Evolutionary conservation across 2,113 vertebrate genomes (phyloP).

Genomic region (Columba livia): DNA sequence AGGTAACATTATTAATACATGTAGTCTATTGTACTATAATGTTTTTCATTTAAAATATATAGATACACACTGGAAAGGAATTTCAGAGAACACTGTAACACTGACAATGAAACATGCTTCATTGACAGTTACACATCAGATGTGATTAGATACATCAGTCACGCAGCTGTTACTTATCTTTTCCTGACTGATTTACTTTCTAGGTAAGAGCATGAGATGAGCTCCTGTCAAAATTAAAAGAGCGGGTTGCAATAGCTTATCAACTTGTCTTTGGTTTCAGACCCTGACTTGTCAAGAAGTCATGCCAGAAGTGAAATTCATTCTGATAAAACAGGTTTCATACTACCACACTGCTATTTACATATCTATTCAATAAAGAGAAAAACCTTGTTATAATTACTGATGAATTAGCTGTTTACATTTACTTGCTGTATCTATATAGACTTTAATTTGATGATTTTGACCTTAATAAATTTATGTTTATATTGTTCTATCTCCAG

Average conservation of each 20-base stretch:
- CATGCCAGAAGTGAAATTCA: conserved; percentile 24
- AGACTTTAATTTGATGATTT: background rate
- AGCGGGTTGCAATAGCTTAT: conserved; percentile 43
- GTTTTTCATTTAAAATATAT: background rate
- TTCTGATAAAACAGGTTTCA: background rate
- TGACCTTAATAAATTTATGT: background rate
- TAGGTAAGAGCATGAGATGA: conserved; percentile 1
- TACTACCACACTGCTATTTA: background rate
- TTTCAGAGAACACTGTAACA: background rate
- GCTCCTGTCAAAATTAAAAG: background rate
- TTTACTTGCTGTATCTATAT: background rate
- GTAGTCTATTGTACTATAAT: background rate
- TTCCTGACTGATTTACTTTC: background rate
- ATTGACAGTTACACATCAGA: background rate
- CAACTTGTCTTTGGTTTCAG: conserved; percentile 55
- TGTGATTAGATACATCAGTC: background rate
- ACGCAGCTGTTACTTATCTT: background rate
- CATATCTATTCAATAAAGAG: background rate
- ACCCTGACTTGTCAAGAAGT: background rate
- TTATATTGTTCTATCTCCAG: background rate
- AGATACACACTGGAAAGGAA: background rate
- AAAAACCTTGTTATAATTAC: background rate
- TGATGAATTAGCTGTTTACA: background rate
- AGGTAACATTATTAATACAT: background rate
- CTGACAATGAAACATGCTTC: background rate